Base-by-base conservation (phyloP, 2,797 vertebrate genomes). In the Cetoscarus ocellatus region DNA sequence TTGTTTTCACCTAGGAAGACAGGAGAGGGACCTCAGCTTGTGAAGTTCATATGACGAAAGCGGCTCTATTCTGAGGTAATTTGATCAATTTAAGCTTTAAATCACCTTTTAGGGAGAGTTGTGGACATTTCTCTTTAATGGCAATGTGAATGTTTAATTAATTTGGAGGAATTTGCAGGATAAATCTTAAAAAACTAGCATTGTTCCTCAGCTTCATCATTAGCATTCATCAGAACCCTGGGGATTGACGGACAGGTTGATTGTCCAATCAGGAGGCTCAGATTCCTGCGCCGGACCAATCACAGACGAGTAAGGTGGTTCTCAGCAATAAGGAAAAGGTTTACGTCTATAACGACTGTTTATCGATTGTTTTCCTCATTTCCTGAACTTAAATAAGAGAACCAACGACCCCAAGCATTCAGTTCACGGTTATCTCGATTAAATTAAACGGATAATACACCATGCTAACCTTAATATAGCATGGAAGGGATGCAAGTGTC, bases 21-120 rank as follows among this genome's bases (percentile, higher is more conserved):
- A 27, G 27, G 27, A 27, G 70, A 76, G 69, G 74, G 73, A 84
- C 61, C 58, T 42, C 86, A 64, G 74, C 87, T 63, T 44, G 88
- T 63, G 75, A 80, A 85, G 80, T 88, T 80, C 42, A 80, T 78
- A 61, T 59, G 55, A 44, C 70, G 39, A 78, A 60, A 64, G 61
- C 79, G 35, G 66, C 38, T 67, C 51, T 18, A 57, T 48, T 67
- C 52, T 44, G 50, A 93, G 93, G 94, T 94, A 93, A 91, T 49
- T 63, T 36, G 6, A 52, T 27, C 2, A 8, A 3, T 51, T 58
- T 43, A 1, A 60, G 4, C 11, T 1, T 11, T 6, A 3, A 67
- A 61, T 14, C 5, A 15, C 13, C 5, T n/a, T 19, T 10, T 0
- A 8, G 1, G 39, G 0, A 15, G 2, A 10, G 19, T 10, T 1